Percentiles rank a stretch among this genome's conserved stretches.
phyloP scores from a whole-genome alignment of 2,888 invertebrate species.

The Patella depressa region DNA sequence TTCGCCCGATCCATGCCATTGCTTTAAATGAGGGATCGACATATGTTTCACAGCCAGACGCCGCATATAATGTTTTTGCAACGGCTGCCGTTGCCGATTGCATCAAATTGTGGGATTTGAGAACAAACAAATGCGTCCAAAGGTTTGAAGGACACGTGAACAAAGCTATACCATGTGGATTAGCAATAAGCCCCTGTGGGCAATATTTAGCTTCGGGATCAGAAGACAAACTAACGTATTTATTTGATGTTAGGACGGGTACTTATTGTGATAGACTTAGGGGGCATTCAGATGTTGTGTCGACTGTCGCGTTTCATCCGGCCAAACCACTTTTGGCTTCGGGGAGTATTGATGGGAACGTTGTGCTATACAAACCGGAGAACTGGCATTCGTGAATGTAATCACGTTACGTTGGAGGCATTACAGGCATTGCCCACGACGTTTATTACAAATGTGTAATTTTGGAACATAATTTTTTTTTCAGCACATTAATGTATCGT shows the following conservation, averaged over 20 bases:
- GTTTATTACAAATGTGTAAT: too few species aligned
- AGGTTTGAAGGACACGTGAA: slow-evolving; percentile 67
- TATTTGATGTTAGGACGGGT: slow-evolving; percentile 67
- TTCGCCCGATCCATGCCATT: slow-evolving; percentile 61
- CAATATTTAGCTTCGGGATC: slow-evolving; percentile 68
- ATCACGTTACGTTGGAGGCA: too few species aligned
- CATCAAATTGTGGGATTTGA: slow-evolving; percentile 71
- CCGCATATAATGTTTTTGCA: slow-evolving; percentile 66
- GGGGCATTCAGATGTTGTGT: slow-evolving; percentile 67
- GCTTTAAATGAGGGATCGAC: slow-evolving; percentile 65
- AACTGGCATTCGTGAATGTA: neutral
- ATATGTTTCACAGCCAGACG: slow-evolving; percentile 59
- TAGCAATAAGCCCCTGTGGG: slow-evolving; percentile 69
- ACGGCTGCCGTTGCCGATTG: slow-evolving; percentile 68
- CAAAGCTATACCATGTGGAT: slow-evolving; percentile 65
- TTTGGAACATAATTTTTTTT: too few species aligned
- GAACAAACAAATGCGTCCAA: slow-evolving; percentile 66
- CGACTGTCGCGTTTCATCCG: slow-evolving; percentile 67
- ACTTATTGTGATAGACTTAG: slow-evolving; percentile 64
- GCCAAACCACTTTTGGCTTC: slow-evolving; percentile 51
- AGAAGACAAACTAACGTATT: slow-evolving; percentile 69
- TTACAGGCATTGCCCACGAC: too few species aligned
- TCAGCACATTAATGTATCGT: too few species aligned
- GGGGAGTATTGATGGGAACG: slow-evolving; percentile 47
- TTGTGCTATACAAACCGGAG: slow-evolving; percentile 39